Conservation (phyloP, 1,140 invertebrate genomes). For the Drosophila littoralis region DNA sequence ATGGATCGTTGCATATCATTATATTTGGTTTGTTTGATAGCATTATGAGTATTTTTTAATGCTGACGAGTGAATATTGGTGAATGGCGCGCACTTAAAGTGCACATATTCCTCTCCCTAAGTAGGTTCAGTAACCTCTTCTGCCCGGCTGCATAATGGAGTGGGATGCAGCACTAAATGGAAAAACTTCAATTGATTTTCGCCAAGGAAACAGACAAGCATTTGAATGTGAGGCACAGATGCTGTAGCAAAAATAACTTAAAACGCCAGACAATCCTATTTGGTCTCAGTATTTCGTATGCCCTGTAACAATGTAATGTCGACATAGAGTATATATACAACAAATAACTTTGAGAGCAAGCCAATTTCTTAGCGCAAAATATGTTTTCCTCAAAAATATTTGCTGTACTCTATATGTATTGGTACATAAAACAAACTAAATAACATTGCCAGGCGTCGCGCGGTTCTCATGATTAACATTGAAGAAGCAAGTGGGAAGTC, state of each 20-base stretch:
- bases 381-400: no score
- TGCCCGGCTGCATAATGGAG: background rate
- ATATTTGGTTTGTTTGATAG: conserved; percentile 12
- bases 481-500: no score
- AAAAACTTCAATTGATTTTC: conserved; percentile 5
- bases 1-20: conserved; percentile 43
- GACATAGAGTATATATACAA: no score
- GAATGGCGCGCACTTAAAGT: conserved; percentile 8
- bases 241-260: background rate
- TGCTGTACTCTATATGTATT: no score
- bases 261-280: background rate
- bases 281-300: background rate
- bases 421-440: no score
- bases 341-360: no score
- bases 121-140: conserved; percentile 12
- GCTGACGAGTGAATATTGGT: background rate
- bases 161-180: background rate
- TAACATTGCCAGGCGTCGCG: no score
- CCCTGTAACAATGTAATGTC: background rate
- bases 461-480: no score
- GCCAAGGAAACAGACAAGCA: background rate
- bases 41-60: conserved; percentile 28
- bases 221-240: background rate
- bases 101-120: background rate
- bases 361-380: no score